Evolutionary conservation across 1,140 invertebrate genomes (phyloP).

Genomic region (Drosophila sproati): DNA sequence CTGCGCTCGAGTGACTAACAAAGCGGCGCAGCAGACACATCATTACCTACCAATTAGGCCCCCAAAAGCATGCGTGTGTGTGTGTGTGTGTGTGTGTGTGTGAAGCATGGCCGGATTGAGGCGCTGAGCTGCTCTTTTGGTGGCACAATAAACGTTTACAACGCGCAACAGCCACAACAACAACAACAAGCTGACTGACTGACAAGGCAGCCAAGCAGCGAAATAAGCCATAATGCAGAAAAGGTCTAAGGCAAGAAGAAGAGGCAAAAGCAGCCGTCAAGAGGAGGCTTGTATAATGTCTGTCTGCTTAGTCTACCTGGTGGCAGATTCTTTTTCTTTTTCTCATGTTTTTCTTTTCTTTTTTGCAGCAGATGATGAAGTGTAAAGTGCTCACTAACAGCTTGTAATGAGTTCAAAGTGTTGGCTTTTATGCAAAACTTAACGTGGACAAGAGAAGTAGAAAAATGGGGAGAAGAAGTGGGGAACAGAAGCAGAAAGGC

Average conservation of each 20-base stretch:
- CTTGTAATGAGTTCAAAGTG: conserved; percentile 75
- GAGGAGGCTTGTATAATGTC: conserved; percentile 3
- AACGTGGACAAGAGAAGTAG: neutral
- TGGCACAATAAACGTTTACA: conserved; percentile 81
- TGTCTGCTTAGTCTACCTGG: conserved; percentile 24
- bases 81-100: conserved; percentile 54
- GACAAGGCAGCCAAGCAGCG: conserved; percentile 54
- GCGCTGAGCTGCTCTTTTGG: conserved; percentile 55
- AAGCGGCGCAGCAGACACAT: conserved; percentile 80
- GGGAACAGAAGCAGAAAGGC: neutral
- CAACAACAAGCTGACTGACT: conserved; percentile 46
- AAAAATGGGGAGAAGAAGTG: neutral
- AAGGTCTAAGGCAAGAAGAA: conserved; percentile 8
- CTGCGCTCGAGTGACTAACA: conserved; percentile 62
- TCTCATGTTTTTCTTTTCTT: neutral
- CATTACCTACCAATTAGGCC: conserved; percentile 84
- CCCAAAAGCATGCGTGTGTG: conserved; percentile 60
- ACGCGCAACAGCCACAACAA: conserved; percentile 33
- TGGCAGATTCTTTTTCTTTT: conserved; percentile 13
- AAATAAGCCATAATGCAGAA: conserved; percentile 76
- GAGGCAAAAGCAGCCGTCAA: neutral
- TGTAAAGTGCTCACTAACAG: conserved; percentile 79
- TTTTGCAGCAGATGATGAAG: conserved; percentile 60
- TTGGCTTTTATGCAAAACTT: conserved; percentile 47
- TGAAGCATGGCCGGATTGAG: neutral